Base-by-base conservation (phyloP, 1,140 invertebrate species). In the Trichogramma pretiosum region DNA sequence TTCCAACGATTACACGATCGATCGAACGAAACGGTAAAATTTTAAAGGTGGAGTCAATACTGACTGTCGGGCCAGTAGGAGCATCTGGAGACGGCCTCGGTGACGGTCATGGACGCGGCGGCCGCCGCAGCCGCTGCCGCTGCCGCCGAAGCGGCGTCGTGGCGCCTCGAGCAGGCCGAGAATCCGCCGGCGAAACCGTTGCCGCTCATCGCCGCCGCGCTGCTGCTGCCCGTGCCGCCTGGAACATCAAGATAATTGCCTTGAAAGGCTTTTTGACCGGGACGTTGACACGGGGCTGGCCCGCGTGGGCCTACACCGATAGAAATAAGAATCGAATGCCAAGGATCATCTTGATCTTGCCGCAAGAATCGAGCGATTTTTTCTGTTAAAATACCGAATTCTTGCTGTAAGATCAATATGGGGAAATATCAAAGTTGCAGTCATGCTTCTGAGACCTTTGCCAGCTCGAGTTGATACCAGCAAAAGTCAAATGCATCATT, bases 231-330 rank as follows among this genome's bases (percentile, higher is more conserved):
- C 17, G 56, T 60, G 22, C 59, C 58, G 50, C 63, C 67, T 68
- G 67, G 54, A 68, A 72, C 67, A 58, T 68, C 62, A 40, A 69
- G 56, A 54, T 65, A 70, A 64, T 68, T 68, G 49, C 63, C 62
- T 71, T 68, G 61, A 71, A 68, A 68, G 53, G 62, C 63, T 65
- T 73, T 58, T 28, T n/a, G 65, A 62, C 60, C 24, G 18, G 56
- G 49, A 48, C 63, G 55, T 58, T 55, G 48, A 52, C 60, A 61
- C 40, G 58, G 58, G 24, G 5, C 24, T 28, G n/a, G n/a, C n/a
- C n/a, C n/a, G n/a, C n/a, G n/a, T n/a, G n/a, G n/a, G n/a, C n/a
- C n/a, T n/a, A n/a, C n/a, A n/a, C n/a, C n/a, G n/a, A n/a, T n/a
- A n/a, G n/a, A n/a, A n/a, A n/a, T n/a, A n/a, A n/a, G n/a, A n/a